phyloP scores from a whole-genome alignment of 2,113 vertebrate species.

The Grantiella picta region DNA sequence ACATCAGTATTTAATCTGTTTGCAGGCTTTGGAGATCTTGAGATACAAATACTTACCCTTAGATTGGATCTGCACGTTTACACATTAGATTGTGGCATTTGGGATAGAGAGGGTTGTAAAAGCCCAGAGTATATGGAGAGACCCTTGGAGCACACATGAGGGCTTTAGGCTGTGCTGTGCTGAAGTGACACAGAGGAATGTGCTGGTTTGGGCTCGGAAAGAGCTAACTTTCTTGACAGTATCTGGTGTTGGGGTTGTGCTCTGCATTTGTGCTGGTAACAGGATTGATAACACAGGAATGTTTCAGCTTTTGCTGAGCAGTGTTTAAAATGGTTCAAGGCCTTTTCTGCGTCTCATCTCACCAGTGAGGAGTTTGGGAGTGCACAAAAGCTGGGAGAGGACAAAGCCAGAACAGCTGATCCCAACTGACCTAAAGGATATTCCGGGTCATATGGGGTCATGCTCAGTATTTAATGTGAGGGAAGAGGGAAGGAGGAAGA shows the following conservation, averaged over 20 bases:
- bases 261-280: neutral
- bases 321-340: neutral
- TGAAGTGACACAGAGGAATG: neutral
- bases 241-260: neutral
- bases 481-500: neutral
- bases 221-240: neutral
- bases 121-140: neutral
- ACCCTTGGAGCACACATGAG: neutral
- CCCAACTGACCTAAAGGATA: neutral
- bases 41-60: neutral
- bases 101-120: neutral
- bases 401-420: neutral
- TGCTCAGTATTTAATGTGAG: neutral
- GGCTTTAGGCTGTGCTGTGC: neutral
- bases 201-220: neutral
- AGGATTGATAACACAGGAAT: neutral
- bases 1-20: conserved; percentile 34
- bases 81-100: neutral
- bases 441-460: neutral
- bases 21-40: neutral
- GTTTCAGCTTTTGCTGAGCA: neutral
- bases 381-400: neutral
- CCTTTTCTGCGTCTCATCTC: neutral
- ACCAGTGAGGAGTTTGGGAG: neutral
- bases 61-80: neutral